Conservation (phyloP, 2,888 invertebrate genomes). For the Bellardia pandia region DNA sequence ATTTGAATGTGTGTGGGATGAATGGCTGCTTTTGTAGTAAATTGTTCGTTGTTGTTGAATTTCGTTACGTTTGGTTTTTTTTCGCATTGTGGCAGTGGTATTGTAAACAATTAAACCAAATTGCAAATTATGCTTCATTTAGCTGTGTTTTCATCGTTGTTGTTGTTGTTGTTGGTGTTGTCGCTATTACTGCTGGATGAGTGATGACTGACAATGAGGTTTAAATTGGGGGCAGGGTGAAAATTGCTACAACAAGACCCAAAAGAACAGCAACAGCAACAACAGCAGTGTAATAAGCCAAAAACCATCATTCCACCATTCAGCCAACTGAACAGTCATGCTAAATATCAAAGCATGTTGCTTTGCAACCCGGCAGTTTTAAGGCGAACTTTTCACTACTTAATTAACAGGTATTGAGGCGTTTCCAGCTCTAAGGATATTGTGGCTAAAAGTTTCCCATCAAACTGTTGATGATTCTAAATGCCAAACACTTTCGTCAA, state of each 20-base stretch:
- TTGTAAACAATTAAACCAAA: slow-evolving; percentile 67
- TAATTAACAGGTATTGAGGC: no score
- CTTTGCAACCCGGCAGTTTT: no score
- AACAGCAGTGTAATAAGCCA: neutral
- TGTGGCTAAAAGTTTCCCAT: no score
- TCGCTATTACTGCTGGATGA: slow-evolving; percentile 35
- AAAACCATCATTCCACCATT: neutral
- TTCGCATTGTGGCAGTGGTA: neutral
- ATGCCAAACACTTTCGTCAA: no score
- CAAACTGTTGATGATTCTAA: no score
- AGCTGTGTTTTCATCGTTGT: slow-evolving; percentile 21
- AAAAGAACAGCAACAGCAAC: neutral
- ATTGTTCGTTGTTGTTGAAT: neutral
- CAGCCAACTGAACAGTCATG: slow-evolving; percentile 1
- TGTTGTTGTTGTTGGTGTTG: slow-evolving; percentile 15
- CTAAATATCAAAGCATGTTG: neutral
- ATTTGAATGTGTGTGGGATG: neutral
- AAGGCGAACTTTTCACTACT: no score
- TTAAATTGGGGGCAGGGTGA: slow-evolving; percentile 11
- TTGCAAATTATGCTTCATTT: slow-evolving; percentile 69
- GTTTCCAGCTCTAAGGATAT: no score
- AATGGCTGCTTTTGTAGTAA: neutral
- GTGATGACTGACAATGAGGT: slow-evolving; percentile 54
- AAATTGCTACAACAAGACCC: slow-evolving; percentile 6
- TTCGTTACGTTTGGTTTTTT: neutral